phyloP scores from a whole-genome alignment of 1,140 invertebrate species.

The Diachasma alloeum region DNA sequence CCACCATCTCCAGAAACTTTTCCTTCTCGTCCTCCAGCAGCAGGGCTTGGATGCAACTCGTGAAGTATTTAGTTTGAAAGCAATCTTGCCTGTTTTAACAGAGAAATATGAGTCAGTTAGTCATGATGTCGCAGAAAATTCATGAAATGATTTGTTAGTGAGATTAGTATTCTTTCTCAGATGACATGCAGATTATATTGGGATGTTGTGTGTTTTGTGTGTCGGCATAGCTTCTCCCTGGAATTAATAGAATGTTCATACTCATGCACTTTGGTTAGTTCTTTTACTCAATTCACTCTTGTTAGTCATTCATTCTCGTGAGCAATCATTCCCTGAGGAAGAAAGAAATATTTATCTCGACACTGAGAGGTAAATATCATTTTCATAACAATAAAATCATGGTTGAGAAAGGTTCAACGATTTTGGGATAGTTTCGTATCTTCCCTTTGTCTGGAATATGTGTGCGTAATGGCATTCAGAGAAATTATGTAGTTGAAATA shows the following conservation, averaged over 20 bases:
- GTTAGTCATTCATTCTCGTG: not conserved
- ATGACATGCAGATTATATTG: not conserved
- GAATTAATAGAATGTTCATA: not conserved
- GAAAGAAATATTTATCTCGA: too few species aligned
- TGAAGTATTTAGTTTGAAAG: conserved; percentile 72
- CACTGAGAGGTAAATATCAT: not conserved
- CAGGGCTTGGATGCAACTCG: conserved; percentile 70
- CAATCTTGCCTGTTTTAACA: conserved; percentile 66
- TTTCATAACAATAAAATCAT: not conserved
- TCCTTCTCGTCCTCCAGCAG: conserved; percentile 69
- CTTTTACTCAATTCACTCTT: not conserved
- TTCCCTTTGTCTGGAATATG: too few species aligned
- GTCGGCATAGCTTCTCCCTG: not conserved
- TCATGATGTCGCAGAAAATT: not conserved
- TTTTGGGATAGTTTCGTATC: too few species aligned
- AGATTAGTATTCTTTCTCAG: not conserved
- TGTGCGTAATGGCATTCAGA: too few species aligned
- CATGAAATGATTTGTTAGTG: not conserved
- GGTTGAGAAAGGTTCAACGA: too few species aligned
- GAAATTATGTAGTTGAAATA: too few species aligned
- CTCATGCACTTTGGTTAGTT: not conserved
- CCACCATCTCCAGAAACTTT: conserved; percentile 70
- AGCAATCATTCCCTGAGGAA: not conserved
- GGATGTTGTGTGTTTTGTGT: not conserved
- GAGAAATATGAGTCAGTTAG: conserved; percentile 21